Conservation (phyloP, 2,797 vertebrate genomes). For the Coregonus suidteri region DNA sequence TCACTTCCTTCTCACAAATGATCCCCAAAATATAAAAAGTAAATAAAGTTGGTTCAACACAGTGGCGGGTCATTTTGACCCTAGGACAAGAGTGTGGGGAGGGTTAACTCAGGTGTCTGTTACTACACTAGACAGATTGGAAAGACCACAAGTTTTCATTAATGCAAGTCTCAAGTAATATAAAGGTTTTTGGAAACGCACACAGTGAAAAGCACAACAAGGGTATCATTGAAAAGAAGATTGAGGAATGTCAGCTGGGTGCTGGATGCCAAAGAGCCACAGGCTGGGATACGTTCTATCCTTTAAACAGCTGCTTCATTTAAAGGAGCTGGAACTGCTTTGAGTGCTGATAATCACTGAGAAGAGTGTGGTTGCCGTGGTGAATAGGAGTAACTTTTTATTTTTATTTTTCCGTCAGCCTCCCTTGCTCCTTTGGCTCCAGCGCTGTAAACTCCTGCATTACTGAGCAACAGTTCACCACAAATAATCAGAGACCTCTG, state of each 20-base stretch:
- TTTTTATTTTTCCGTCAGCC: constrained; percentile 30
- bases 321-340: constrained; percentile 35
- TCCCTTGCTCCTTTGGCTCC: constrained; percentile 32
- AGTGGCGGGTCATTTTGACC: too few species aligned
- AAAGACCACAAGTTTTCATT: background rate
- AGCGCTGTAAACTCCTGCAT: constrained; percentile 21
- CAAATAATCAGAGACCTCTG: constrained; percentile 7
- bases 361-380: constrained; percentile 46
- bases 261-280: constrained; percentile 40
- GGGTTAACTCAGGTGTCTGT: background rate
- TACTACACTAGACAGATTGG: background rate
- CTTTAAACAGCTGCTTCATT: constrained; percentile 53
- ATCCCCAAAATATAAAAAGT: too few species aligned
- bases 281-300: constrained; percentile 43
- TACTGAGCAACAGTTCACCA: constrained; percentile 35
- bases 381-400: constrained; percentile 13
- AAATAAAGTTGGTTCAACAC: too few species aligned
- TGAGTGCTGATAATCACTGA: constrained; percentile 30
- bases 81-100: too few species aligned
- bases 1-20: too few species aligned
- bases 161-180: background rate
- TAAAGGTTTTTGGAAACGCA: constrained; percentile 20
- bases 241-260: constrained; percentile 33
- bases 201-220: constrained; percentile 42
- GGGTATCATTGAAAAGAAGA: constrained; percentile 40